Evolutionary conservation across 2,888 invertebrate species (phyloP), one percentile per base, ranked within the genome.

Genomic region (Orthonevra nobilis): DNA sequence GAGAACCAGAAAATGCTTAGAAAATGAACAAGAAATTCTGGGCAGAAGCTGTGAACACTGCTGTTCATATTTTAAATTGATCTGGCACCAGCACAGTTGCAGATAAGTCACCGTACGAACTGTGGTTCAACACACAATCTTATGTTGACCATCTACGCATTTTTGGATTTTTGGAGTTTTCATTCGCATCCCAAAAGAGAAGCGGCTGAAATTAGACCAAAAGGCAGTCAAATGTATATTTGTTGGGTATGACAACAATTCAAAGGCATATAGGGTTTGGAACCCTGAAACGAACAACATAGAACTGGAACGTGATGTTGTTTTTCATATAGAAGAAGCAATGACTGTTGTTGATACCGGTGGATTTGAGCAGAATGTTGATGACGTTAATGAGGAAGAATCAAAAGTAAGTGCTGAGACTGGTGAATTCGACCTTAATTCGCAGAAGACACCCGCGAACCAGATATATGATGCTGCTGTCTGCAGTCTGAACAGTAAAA

Each of bases 21-120:
- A 82, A 82, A 0, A 17, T 85, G 4, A 42, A 69, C 23, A 56
- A 81, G 20, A 81, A 82, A n/a, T 75, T 86, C 2, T 88, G 87
- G 87, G 86, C 86, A 6, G 87, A 88, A 81, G 87, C 87, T 1
- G 83, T 86, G 0, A 82, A 84, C 5, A 85, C 83, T 66, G 85
- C 85, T 7, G 83, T 84, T 0, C 86, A 85, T 70, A 64, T 86
- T 12, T 64, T 87, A 3, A 87, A 87, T 40, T 56, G 82, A 28
- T 40, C 50, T 7, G 50, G 58, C 4, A 48, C 58, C 1, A 60
- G 44, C 5, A 10, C 15, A n/a, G 14, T 66, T 4, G 32, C 74
- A 3, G 10, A 64, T n/a, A 81, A 81, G 70, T 85, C 86, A 0
- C 86, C 88, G 1, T 83, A 83, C 63, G 86, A 89, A 75, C n/a